A percentile compares a stretch with the other conserved stretches of the same genome.
Conservation (phyloP, 2,113 vertebrate species). For the Pygoscelis antarcticus region DNA sequence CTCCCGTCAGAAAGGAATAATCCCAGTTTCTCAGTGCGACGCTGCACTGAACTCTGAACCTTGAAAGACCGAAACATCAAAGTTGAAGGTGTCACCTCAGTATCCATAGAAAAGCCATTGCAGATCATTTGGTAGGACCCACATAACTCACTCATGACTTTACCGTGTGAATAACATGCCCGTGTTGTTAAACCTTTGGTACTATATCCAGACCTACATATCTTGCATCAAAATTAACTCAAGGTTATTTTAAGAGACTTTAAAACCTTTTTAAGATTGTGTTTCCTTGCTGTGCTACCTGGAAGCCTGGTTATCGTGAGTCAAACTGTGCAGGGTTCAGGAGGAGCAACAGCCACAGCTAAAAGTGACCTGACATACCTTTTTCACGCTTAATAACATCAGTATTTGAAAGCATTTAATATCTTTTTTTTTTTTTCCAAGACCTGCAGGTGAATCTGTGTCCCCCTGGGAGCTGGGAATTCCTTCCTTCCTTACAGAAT, state of each 20-base stretch:
- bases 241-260: not conserved
- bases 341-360: not conserved
- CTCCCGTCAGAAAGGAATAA: not conserved
- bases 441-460: conserved; percentile 14
- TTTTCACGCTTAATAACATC: conserved; percentile 7
- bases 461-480: conserved; percentile 22
- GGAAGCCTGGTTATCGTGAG: not conserved
- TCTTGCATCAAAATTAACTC: not conserved
- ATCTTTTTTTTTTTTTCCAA: not conserved
- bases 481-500: conserved; percentile 34
- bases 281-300: not conserved
- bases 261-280: not conserved
- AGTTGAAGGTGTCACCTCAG: not conserved
- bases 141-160: not conserved
- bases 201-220: not conserved
- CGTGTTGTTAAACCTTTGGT: not conserved
- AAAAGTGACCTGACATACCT: not conserved
- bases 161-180: not conserved
- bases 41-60: not conserved
- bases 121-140: not conserved
- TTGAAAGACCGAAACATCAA: not conserved
- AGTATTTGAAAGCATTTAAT: conserved; percentile 24
- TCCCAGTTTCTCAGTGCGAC: not conserved
- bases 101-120: not conserved
- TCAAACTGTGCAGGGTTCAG: not conserved